Conservation (phyloP, 2,797 vertebrate species). For the Acrossocheilus fasciatus region DNA sequence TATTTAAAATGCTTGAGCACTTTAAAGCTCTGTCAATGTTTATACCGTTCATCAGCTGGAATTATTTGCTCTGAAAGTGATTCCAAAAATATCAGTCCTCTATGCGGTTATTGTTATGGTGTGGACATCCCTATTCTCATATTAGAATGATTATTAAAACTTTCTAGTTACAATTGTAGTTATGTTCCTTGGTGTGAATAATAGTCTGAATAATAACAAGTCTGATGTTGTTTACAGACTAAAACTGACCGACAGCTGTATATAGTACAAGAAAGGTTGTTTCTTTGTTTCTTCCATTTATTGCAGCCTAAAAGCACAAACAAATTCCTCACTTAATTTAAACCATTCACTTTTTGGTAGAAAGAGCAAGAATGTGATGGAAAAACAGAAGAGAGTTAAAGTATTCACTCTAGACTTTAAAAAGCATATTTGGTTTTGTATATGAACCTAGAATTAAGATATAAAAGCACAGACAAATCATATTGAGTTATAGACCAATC, state of each 20-base stretch:
- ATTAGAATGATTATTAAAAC: background rate
- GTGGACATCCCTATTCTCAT: background rate
- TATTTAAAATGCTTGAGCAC: background rate
- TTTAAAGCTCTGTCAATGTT: background rate
- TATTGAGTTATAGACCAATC: background rate
- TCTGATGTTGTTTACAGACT: constrained; percentile 12
- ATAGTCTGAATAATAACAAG: constrained; percentile 6
- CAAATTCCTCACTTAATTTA: background rate
- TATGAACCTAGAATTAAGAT: background rate
- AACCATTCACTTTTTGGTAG: background rate
- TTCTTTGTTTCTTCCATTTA: background rate
- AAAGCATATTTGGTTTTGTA: background rate
- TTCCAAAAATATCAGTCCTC: background rate
- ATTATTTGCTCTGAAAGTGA: background rate
- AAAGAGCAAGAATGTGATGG: background rate
- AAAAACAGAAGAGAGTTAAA: background rate
- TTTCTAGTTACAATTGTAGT: background rate
- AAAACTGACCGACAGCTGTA: background rate
- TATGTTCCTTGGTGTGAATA: background rate
- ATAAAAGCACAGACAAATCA: background rate
- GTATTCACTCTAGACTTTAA: constrained; percentile 1
- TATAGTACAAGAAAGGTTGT: background rate
- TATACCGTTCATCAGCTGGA: background rate
- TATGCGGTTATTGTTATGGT: background rate
- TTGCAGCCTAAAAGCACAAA: background rate